Percentiles rank a stretch among this genome's conserved stretches.
Conservation (phyloP, 2,113 vertebrate genomes). For the Poeciliopsis turrubarensis region DNA sequence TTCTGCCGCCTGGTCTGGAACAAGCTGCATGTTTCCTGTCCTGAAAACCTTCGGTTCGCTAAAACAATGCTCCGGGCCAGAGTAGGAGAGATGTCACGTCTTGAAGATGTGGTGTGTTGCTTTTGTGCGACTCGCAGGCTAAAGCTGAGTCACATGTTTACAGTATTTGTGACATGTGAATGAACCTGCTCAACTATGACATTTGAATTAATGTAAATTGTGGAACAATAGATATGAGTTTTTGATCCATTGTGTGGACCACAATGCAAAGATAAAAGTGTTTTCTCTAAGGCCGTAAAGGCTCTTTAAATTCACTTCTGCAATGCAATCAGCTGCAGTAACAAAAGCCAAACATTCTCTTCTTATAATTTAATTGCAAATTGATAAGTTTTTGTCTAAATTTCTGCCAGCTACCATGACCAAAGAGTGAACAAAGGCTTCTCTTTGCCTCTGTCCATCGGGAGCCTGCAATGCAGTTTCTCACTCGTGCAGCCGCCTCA, state of each 20-base stretch:
- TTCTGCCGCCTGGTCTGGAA: conserved; percentile 72
- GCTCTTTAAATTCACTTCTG: conserved; percentile 31
- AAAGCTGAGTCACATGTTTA: conserved; percentile 69
- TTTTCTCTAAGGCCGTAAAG: conserved; percentile 30
- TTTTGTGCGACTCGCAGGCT: conserved; percentile 64
- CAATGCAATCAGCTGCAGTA: conserved; percentile 14
- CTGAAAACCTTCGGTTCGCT: conserved; percentile 61
- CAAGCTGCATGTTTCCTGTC: conserved; percentile 77
- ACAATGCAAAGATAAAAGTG: conserved; percentile 60
- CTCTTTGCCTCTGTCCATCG: conserved; percentile 48
- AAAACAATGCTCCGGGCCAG: conserved; percentile 72
- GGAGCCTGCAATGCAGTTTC: conserved; percentile 59
- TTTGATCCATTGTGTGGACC: conserved; percentile 56
- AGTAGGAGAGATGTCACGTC: conserved; percentile 64
- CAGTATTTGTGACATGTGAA: conserved; percentile 72
- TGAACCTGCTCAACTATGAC: conserved; percentile 62
- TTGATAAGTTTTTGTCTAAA: conserved; percentile 40
- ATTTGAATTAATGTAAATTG: conserved; percentile 62
- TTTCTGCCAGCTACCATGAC: conserved; percentile 38
- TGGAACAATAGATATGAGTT: conserved; percentile 60
- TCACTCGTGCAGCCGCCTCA: conserved; percentile 71
- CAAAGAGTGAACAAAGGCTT: conserved; percentile 45
- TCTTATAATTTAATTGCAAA: conserved; percentile 18
- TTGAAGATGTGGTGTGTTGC: conserved; percentile 34
- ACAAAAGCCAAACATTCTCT: conserved; percentile 13